Conservation (phyloP, 2,797 vertebrate species). For the Harpagifer antarcticus region DNA sequence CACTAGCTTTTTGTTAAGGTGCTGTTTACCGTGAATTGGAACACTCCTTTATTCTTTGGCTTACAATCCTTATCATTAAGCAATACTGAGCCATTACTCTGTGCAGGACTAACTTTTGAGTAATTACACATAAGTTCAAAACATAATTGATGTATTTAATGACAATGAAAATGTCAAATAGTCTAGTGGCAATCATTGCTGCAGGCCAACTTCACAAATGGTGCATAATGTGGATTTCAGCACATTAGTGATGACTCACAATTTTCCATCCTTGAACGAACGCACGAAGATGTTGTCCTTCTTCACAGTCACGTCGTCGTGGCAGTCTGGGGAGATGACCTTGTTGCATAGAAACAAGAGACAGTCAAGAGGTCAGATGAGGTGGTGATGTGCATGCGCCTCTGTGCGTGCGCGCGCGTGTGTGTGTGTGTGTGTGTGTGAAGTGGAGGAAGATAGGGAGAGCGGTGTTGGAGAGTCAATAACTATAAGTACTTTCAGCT, state of each 20-base stretch:
- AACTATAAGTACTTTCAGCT: constrained; percentile 38
- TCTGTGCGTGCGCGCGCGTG: neutral
- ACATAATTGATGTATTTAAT: neutral
- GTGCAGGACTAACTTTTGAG: neutral
- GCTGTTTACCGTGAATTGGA: neutral
- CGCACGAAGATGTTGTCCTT: constrained; percentile 88
- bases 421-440: neutral
- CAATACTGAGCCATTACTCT: neutral
- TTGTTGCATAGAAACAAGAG: constrained; percentile 66
- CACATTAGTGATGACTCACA: constrained; percentile 78
- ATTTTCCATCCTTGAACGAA: constrained; percentile 89
- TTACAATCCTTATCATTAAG: neutral
- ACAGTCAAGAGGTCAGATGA: constrained; percentile 46
- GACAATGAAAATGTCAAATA: constrained; percentile 1
- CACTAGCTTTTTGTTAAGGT: too few relatives aligned
- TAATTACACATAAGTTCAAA: neutral
- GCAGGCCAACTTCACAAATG: neutral
- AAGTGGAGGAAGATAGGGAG: neutral
- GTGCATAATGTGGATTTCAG: neutral
- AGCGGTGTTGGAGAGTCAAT: constrained; percentile 21
- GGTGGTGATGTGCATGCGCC: neutral
- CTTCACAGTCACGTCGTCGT: constrained; percentile 85
- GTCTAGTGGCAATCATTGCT: constrained; percentile 1
- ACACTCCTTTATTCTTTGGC: neutral
- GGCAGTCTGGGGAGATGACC: constrained; percentile 88